Conservation (phyloP, 2,113 vertebrate genomes). For the Brachyhypopomus gauderio region DNA sequence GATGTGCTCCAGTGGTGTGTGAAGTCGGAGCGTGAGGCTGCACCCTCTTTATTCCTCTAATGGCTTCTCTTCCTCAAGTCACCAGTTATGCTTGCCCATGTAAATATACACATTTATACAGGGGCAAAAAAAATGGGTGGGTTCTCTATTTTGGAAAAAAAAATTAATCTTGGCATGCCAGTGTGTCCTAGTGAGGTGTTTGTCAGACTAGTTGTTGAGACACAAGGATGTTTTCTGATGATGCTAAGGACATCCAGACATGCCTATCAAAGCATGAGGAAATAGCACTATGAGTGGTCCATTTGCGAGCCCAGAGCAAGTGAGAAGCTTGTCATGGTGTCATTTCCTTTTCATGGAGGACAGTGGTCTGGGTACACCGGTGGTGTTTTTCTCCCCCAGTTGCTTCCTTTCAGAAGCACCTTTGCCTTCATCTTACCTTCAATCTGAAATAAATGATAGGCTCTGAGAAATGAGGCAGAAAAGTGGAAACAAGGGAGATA, state of each 20-base stretch:
- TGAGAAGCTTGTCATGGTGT: constrained; percentile 48
- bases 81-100: constrained; percentile 35
- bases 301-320: constrained; percentile 39
- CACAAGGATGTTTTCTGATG: constrained; percentile 37
- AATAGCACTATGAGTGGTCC: constrained; percentile 40
- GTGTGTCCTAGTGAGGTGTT: constrained; percentile 44
- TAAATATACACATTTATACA: constrained; percentile 48
- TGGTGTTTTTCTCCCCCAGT: constrained; percentile 33
- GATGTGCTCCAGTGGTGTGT: constrained; percentile 49
- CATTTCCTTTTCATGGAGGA: constrained; percentile 42
- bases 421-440: constrained; percentile 33
- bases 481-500: constrained; percentile 34
- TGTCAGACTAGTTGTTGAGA: constrained; percentile 24
- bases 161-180: constrained; percentile 42
- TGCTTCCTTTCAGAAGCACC: constrained; percentile 23
- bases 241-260: constrained; percentile 40
- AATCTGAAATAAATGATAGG: constrained; percentile 33
- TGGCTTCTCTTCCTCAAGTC: constrained; percentile 40
- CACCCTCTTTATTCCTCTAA: constrained; percentile 42
- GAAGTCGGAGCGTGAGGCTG: constrained; percentile 37
- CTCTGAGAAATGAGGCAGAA: constrained; percentile 31
- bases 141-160: constrained; percentile 36
- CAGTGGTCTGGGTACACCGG: constrained; percentile 17
- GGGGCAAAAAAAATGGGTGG: constrained; percentile 18
- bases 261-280: constrained; percentile 48